Base-by-base conservation (phyloP, 2,888 invertebrate species). In the Campaea margaritaria region DNA sequence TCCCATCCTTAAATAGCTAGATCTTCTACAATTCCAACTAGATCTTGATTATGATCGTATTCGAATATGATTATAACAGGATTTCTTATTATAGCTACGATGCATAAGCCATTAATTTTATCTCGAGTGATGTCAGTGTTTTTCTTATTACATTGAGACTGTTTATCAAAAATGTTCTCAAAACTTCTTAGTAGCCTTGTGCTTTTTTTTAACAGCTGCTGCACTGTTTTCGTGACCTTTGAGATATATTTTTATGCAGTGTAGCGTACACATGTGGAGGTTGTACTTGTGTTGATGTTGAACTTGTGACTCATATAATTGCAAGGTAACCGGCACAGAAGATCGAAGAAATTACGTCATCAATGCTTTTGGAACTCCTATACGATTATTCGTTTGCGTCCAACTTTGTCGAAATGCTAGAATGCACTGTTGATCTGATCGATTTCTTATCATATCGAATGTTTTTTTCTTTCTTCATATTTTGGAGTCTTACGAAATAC, bases 201-300 rank as follows among this genome's bases (percentile, higher is more conserved):
- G 15, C 14, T 15, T 57, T 36, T 41, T 61, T 55, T 62, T 56
- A 51, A 64, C 60, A 70, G 65, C 62, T 67, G 57, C 48, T 51
- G 55, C 43, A 41, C 49, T 52, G 56, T 54, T 38, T 42, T 64
- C 42, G 42, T 59, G 54, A 70, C 57, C 68, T 64, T 43, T 67
- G 55, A 41, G 50, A 62, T 69, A 65, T 62, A 64, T 64, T 65
- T 64, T 67, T 68, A 72, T 74, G 67, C 71, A 69, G 49, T 56
- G 57, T 53, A 50, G 53, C 46, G 5, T 21, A 21, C 5, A 21
- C 21, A 21, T 21, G 5, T 21, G 5, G 21, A 21, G 21, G 21
- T 5, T 21, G 5, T n/a, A n/a, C n/a, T n/a, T n/a, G n/a, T n/a
- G n/a, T n/a, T n/a, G n/a, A 48, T 50, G 39, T 66, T 8, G 34